Evolutionary conservation across 2,888 invertebrate genomes (phyloP).

Genomic region (Epistrophe eligans): DNA sequence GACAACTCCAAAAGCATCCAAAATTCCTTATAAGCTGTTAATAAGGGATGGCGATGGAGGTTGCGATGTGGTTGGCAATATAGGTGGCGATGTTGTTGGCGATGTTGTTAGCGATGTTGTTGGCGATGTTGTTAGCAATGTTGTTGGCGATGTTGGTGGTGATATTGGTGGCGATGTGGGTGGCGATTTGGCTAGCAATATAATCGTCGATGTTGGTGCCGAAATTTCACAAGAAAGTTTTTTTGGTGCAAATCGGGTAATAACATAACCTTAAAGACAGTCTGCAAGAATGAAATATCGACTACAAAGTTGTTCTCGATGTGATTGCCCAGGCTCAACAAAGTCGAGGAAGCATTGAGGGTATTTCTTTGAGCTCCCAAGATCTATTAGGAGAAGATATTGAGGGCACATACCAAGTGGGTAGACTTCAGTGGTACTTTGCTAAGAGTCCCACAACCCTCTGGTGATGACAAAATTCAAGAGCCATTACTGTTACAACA

Average conservation of each 20-base stretch:
- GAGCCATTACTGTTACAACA: too few species aligned
- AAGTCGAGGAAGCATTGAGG: background rate
- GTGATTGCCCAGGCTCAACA: background rate
- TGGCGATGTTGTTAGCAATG: too few species aligned
- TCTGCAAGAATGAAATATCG: background rate
- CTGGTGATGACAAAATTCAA: too few species aligned
- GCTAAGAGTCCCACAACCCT: background rate
- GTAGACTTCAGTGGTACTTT: too few species aligned
- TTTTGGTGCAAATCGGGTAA: background rate
- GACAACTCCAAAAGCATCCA: background rate
- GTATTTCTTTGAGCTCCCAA: background rate
- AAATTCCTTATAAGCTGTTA: background rate
- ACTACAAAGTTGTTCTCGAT: background rate
- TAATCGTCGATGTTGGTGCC: background rate
- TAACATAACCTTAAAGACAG: background rate
- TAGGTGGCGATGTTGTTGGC: background rate
- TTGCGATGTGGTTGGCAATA: background rate
- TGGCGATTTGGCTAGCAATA: background rate
- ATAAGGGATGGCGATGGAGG: too few species aligned
- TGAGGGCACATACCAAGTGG: too few species aligned
- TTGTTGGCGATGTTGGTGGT: background rate
- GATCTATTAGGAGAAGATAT: background rate
- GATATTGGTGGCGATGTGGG: background rate
- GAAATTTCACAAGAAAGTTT: slow-evolving; percentile 1
- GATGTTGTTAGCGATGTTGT: background rate